These are phyloP conservation scores for Yponomeuta malinellus DNA, from an alignment of 2,888 invertebrate genomes.

Conservation along the genomic window DNA sequence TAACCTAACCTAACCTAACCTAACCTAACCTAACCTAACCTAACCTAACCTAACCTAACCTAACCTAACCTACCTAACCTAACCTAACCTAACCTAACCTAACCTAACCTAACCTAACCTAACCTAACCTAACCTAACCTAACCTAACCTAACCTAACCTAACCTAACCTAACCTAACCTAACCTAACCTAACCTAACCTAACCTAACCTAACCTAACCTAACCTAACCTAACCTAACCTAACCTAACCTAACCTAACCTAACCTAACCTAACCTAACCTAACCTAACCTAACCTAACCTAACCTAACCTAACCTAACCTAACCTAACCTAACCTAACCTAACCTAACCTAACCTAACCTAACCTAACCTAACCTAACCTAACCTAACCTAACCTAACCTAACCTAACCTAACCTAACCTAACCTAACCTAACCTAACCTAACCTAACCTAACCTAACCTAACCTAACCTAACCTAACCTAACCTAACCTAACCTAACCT, in stretches of 20 bases:
- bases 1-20: slow-evolving; percentile 21
- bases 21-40: slow-evolving; percentile 19
- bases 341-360: slow-evolving; percentile 20
- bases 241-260: slow-evolving; percentile 20
- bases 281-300: slow-evolving; percentile 20
- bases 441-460: slow-evolving; percentile 27
- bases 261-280: slow-evolving; percentile 19
- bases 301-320: slow-evolving; percentile 15
- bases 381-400: slow-evolving; percentile 23
- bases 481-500: slow-evolving; percentile 17
- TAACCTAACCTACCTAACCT: slow-evolving; percentile 21
- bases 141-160: slow-evolving; percentile 19
- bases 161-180: slow-evolving; percentile 19
- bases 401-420: slow-evolving; percentile 27
- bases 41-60: slow-evolving; percentile 18
- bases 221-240: slow-evolving; percentile 20
- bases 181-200: slow-evolving; percentile 20
- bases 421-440: slow-evolving; percentile 31
- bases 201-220: slow-evolving; percentile 19
- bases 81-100: slow-evolving; percentile 17
- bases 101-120: slow-evolving; percentile 20
- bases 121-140: slow-evolving; percentile 20
- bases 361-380: slow-evolving; percentile 21
- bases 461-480: slow-evolving; percentile 16
- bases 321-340: slow-evolving; percentile 20